Evolutionary conservation across 2,888 invertebrate species (phyloP).

Genomic region (Achlya flavicornis): DNA sequence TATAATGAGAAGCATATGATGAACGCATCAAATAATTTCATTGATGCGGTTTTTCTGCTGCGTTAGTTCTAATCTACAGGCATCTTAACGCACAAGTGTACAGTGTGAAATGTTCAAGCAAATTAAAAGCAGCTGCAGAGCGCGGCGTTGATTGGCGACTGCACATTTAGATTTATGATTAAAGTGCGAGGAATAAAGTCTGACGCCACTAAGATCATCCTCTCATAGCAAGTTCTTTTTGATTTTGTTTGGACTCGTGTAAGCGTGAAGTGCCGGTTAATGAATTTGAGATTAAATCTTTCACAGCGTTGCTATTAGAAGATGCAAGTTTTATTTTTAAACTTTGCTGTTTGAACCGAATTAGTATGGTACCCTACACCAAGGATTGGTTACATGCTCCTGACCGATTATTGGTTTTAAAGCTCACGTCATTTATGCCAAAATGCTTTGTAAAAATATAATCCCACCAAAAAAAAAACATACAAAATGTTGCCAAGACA

Average conservation of each 20-base stretch:
- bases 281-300: slow-evolving; percentile 14
- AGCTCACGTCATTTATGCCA: no score
- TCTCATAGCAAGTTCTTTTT: slow-evolving; percentile 15
- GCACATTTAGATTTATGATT: slow-evolving; percentile 72
- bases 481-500: no score
- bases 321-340: slow-evolving; percentile 3
- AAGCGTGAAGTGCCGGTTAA: slow-evolving; percentile 10
- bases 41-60: slow-evolving; percentile 31
- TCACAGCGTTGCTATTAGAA: not conserved
- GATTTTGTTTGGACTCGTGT: slow-evolving; percentile 13
- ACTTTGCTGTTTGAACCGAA: not conserved
- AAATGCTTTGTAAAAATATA: no score
- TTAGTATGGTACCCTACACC: no score
- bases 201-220: slow-evolving; percentile 23
- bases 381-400: no score
- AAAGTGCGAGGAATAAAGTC: slow-evolving; percentile 38
- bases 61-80: slow-evolving; percentile 38
- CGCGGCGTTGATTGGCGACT: slow-evolving; percentile 64
- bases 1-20: slow-evolving; percentile 11
- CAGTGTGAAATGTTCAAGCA: slow-evolving; percentile 68
- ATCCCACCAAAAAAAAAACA: no score
- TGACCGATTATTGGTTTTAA: no score
- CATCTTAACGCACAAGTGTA: slow-evolving; percentile 38
- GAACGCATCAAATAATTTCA: slow-evolving; percentile 21
- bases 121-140: slow-evolving; percentile 76